Evolutionary conservation across 2,888 invertebrate genomes (phyloP).

Genomic region (Heterodera filipjevi): DNA sequence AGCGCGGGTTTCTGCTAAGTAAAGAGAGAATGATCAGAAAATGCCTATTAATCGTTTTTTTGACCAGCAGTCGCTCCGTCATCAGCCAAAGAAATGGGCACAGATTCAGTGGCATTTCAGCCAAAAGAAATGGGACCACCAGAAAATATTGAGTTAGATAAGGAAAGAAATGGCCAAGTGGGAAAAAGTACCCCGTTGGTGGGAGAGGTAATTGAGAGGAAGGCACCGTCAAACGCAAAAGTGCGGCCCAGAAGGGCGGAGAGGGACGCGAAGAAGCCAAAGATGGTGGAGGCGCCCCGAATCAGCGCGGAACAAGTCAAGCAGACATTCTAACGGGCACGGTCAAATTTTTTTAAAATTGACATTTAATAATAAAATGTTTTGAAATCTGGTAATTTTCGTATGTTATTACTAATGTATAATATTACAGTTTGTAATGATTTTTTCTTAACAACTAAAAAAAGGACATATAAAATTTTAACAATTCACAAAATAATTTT

Average conservation of each 20-base stretch:
- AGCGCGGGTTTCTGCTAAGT: conserved; percentile 1
- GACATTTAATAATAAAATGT: not conserved
- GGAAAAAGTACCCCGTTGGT: not conserved
- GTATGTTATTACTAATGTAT: too few species aligned
- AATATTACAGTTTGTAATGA: too few species aligned
- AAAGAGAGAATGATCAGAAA: too few species aligned
- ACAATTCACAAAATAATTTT: too few species aligned
- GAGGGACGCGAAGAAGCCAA: not conserved
- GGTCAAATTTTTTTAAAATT: not conserved
- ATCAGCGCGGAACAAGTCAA: not conserved
- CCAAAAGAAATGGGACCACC: not conserved
- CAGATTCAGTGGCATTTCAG: not conserved
- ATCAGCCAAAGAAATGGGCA: not conserved
- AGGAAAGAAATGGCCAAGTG: not conserved
- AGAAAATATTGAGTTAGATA: not conserved
- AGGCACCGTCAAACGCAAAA: not conserved
- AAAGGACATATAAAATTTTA: too few species aligned
- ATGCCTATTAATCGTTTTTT: not conserved
- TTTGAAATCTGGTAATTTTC: too few species aligned
- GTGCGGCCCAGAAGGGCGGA: not conserved
- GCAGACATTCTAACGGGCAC: not conserved
- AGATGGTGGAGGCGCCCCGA: not conserved
- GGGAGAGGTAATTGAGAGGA: not conserved
- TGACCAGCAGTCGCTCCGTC: not conserved
- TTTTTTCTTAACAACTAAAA: too few species aligned